Percentiles rank a stretch among this genome's conserved stretches.
These are phyloP conservation scores for Platyrinchus mystaceus DNA, from an alignment of 2,797 vertebrate species.

Conservation along the genomic window DNA sequence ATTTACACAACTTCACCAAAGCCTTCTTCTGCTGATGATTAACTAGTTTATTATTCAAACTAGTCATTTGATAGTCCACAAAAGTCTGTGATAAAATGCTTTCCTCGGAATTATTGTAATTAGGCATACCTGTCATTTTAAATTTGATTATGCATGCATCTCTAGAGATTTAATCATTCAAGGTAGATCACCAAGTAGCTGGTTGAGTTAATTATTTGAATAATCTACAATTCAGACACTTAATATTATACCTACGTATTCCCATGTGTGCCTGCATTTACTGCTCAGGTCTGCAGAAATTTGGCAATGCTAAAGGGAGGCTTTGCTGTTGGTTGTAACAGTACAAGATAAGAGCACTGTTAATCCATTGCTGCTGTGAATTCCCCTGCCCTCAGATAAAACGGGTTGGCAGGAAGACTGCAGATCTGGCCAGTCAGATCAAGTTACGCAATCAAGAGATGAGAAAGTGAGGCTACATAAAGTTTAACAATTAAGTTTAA, in stretches of 20 bases:
- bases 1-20: not conserved
- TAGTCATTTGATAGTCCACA: not conserved
- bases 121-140: constrained; percentile 24
- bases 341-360: not conserved
- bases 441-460: not conserved
- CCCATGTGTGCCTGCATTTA: not conserved
- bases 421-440: not conserved
- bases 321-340: not conserved
- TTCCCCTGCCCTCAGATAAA: not conserved
- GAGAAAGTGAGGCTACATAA: not conserved
- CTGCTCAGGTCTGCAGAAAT: not conserved
- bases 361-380: not conserved
- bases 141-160: not conserved
- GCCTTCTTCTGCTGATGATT: not conserved
- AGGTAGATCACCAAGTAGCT: constrained; percentile 38
- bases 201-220: constrained; percentile 44
- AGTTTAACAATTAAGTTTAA: not conserved
- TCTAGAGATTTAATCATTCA: constrained; percentile 25
- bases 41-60: constrained; percentile 20
- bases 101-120: constrained; percentile 11
- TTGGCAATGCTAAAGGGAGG: not conserved
- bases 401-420: not conserved
- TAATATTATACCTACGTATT: not conserved
- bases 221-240: constrained; percentile 13
- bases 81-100: constrained; percentile 12